Percentiles rank a stretch among this genome's conserved stretches.
phyloP scores from a whole-genome alignment of 2,113 vertebrate species.

The Sciurus niger region DNA sequence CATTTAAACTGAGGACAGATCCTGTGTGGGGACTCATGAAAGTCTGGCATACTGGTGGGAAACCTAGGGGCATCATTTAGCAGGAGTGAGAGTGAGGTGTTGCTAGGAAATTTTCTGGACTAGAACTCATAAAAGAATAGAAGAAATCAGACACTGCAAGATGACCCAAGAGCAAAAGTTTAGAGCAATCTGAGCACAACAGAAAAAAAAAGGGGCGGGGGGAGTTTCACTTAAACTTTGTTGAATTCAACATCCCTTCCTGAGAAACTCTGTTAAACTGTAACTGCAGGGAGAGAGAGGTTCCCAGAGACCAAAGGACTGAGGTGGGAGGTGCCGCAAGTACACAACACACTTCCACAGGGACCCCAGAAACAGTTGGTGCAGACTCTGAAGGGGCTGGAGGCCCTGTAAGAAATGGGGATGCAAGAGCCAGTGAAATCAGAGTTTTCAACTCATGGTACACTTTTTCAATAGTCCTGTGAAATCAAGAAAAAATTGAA shows the following conservation, averaged over 20 bases:
- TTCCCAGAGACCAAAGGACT: accelerated
- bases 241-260: not conserved
- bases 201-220: not conserved
- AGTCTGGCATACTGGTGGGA: not conserved
- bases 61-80: not conserved
- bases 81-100: not conserved
- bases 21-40: too few species aligned
- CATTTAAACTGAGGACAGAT: not conserved
- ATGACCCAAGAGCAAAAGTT: not conserved
- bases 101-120: not conserved
- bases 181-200: not conserved
- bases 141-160: not conserved
- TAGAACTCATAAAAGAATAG: not conserved
- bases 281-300: not conserved
- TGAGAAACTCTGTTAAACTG: not conserved
- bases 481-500: not conserved
- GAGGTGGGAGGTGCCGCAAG: not conserved
- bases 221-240: not conserved
- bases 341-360: not conserved
- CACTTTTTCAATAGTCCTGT: not conserved
- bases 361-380: not conserved
- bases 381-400: not conserved
- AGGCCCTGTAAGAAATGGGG: not conserved
- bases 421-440: not conserved
- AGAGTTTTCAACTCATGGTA: not conserved